phyloP scores from a whole-genome alignment of 2,113 vertebrate genomes.

The Gymnobelideus leadbeateri region DNA sequence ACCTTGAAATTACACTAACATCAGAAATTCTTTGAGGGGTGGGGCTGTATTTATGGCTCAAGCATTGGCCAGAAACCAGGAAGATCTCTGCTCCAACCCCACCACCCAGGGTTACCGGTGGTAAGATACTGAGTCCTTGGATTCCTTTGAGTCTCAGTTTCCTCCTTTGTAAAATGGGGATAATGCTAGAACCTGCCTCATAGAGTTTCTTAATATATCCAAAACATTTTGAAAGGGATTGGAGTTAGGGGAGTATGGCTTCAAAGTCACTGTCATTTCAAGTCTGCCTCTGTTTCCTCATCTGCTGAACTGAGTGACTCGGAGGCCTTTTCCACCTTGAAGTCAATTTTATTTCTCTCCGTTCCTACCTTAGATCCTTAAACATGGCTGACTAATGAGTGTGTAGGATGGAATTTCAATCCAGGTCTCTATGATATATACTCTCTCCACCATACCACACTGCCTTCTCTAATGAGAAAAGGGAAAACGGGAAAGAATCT shows the following conservation, averaged over 20 bases:
- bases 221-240: not conserved
- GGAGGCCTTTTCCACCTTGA: not conserved
- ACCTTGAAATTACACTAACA: not conserved
- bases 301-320: not conserved
- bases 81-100: not conserved
- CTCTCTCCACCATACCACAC: not conserved
- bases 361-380: not conserved
- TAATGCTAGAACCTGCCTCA: not conserved
- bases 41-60: not conserved
- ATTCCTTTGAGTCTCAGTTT: not conserved
- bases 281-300: not conserved
- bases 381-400: not conserved
- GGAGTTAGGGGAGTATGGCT: accelerated
- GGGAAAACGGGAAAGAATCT: not conserved
- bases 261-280: not conserved
- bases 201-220: not conserved
- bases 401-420: not conserved
- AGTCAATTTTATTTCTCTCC: not conserved
- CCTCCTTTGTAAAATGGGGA: slow-evolving; percentile 25
- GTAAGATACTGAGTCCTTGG: not conserved
- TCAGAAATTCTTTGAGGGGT: not conserved
- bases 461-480: not conserved
- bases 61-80: not conserved
- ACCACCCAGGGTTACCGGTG: not conserved
- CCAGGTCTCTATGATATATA: not conserved